Percentiles rank a stretch among this genome's conserved stretches.
phyloP scores from a whole-genome alignment of 2,797 vertebrate species.

The Notolabrus celidotus region DNA sequence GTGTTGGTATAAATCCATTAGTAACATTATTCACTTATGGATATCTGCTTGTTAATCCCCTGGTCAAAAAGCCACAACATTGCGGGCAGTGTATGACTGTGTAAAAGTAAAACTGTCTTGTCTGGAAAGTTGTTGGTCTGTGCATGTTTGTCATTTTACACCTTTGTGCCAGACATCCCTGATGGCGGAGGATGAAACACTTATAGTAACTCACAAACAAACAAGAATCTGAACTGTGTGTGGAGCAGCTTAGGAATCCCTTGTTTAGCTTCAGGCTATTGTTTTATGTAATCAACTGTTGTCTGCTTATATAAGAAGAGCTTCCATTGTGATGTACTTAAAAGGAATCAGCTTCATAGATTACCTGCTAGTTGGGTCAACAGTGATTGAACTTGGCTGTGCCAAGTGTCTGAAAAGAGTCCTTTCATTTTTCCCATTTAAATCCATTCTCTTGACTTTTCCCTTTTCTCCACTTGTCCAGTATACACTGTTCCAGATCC shows the following conservation, averaged over 20 bases:
- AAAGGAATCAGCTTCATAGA: conserved; percentile 4
- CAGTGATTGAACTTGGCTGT: conserved; percentile 83
- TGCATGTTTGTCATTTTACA: conserved; percentile 51
- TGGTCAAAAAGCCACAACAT: conserved; percentile 21
- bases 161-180: conserved; percentile 56
- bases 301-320: neutral
- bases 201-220: conserved; percentile 42
- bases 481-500: conserved; percentile 88
- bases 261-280: neutral
- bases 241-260: neutral
- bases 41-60: neutral
- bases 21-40: too few relatives aligned
- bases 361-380: conserved; percentile 92
- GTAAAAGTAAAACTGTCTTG: conserved; percentile 16
- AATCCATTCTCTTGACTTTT: conserved; percentile 87
- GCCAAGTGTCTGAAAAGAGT: conserved; percentile 85
- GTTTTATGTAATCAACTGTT: neutral
- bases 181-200: conserved; percentile 41
- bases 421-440: conserved; percentile 85
- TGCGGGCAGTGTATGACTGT: neutral
- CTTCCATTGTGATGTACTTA: neutral
- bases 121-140: conserved; percentile 7
- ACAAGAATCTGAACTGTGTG: neutral
- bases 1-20: too few relatives aligned
- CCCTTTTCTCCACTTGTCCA: conserved; percentile 90